Base-by-base conservation (phyloP, 1,140 invertebrate species). In the Gonioctena quinquepunctata region DNA sequence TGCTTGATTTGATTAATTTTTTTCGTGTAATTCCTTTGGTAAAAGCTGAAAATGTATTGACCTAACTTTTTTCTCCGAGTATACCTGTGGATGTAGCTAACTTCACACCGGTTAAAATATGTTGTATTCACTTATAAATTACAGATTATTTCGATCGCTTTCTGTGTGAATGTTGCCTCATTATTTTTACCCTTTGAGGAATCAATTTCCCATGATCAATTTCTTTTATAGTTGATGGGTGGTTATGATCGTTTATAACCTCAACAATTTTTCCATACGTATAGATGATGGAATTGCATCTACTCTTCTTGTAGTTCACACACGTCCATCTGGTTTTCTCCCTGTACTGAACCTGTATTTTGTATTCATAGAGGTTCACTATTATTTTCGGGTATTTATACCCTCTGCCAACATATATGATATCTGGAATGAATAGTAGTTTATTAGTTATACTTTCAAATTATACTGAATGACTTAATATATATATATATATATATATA, bases 311-410 rank as follows among this genome's bases (percentile, higher is more conserved):
- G 26, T 49, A 66, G 3, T 42, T 33, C 7, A 23, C 56, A 33
- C 69, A 70, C 5, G 42, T 54, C 69, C 69, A 70, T 60, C 69
- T 70, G 16, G 69, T 66, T 42, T 63, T 56, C 13, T 19, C 22
- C 22, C 33, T 27, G 5, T 60, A n/a, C 18, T 49, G 48, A 19
- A 18, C 16, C 11, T 64, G 62, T 27, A 70, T 57, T 56, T 48
- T 70, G 18, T 60, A 70, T 27, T 25, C 28, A 28, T 60, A 66
- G 21, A 50, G 16, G 22, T 70, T 33, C 19, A 66, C 18, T 3
- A 70, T 65, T 8, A 70, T 59, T 70, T 66, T 70, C 8, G 69
- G 69, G 42, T 70, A 66, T 66, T 70, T 70, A 26, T 33, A 25
- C 49, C 69, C 69, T 57, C 28, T 26, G 2, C 52, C 11, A 25